phyloP scores from a whole-genome alignment of 2,888 invertebrate species.

The Saturnia japonica region DNA sequence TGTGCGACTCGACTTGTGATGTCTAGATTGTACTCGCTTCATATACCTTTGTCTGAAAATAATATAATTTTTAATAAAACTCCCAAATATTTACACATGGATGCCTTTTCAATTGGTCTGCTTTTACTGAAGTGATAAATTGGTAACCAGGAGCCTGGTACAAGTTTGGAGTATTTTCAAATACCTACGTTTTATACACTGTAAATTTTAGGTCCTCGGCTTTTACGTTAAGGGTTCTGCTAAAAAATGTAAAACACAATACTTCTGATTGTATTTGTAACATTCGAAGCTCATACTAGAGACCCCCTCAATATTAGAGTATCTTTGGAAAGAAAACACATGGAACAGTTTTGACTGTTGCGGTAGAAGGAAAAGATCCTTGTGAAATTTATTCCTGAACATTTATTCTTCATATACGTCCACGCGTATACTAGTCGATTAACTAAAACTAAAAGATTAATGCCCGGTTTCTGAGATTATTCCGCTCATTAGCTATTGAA shows the following conservation, averaged over 20 bases:
- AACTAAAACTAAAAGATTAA: too few species aligned
- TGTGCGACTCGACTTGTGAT: neutral
- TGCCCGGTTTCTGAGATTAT: too few species aligned
- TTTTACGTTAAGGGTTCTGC: neutral
- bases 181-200: neutral
- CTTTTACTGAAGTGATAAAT: neutral
- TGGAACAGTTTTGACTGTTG: too few species aligned
- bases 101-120: neutral
- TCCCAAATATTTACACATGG: neutral
- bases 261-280: neutral
- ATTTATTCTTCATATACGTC: too few species aligned
- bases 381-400: too few species aligned
- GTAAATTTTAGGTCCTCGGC: neutral
- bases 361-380: too few species aligned
- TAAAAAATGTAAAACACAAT: neutral
- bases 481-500: too few species aligned
- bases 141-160: too few species aligned
- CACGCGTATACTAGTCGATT: too few species aligned
- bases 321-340: too few species aligned
- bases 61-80: neutral
- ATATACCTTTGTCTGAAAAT: neutral
- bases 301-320: too few species aligned
- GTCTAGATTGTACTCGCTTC: neutral
- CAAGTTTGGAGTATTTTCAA: neutral
- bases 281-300: too few species aligned